Base-by-base conservation (phyloP, 2,113 vertebrate species). In the Vulpes lagopus region DNA sequence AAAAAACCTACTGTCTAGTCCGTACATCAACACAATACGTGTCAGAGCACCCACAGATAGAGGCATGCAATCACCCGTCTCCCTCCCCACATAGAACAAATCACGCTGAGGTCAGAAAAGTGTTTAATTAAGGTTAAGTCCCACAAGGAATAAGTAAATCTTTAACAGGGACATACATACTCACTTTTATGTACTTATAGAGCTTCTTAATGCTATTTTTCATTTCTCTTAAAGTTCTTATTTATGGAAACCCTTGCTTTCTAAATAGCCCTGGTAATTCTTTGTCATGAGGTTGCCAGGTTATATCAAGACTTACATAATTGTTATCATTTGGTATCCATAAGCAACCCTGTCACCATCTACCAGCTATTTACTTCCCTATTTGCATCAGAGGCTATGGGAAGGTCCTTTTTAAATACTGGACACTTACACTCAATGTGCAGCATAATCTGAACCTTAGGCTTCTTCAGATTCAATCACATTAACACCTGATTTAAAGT, bases 161-260 rank as follows among this genome's bases (percentile, higher is more conserved):
- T 93, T 95, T 93, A 86, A 88, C 17, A 79, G 78, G n/a, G 8
- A 94, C 84, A 84, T 11, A 67, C 4, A 71, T 20, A 27, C 0
- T 73, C 25, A 89, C 65, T 86, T n/a, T 73, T 67, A 67, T 35
- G 14, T 65, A 67, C 67, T 30, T 81, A 64, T 16, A 80, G 57
- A 85, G 81, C 78, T 74, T 79, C 89, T 91, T 76, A 64, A 59
- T 71, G 64, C n/a, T 94, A 78, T n/a, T 90, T 93, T 89, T 95
- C 62, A 67, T 73, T 90, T 92, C 30, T 76, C n/a, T 82, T n/a
- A 57, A 85, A 89, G n/a, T 90, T 80, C 57, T 87, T 92, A 84
- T 19, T 95, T 49, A 64, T 12, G 17, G 35, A 20, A 96, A 73
- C 12, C 59, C 23, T 43, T 62, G 35, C 17, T 65, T 89, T 96